A percentile compares a stretch with the other conserved stretches of the same genome.
These are phyloP conservation scores for Pandemis corylana DNA, from an alignment of 2,888 invertebrate species.

Conservation along the genomic window DNA sequence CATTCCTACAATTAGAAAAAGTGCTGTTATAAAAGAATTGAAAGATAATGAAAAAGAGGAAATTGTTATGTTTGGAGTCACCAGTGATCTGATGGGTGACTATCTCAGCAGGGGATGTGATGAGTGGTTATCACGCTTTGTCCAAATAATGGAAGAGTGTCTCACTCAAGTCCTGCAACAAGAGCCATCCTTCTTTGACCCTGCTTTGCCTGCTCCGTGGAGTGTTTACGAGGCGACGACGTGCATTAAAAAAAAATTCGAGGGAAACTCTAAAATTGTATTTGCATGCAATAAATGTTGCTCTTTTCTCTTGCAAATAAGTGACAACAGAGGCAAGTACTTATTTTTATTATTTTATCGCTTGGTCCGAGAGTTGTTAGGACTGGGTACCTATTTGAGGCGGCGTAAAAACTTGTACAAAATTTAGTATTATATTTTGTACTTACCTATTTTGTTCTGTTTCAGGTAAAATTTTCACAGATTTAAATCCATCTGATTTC, in stretches of 20 bases:
- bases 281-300: conserved; percentile 61
- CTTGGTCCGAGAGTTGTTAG: too few relatives aligned
- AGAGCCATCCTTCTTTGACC: conserved; percentile 52
- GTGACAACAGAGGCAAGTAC: conserved; percentile 61
- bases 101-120: conserved; percentile 62
- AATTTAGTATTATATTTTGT: too few relatives aligned
- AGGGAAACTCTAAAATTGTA: conserved; percentile 51
- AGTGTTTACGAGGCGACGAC: conserved; percentile 67
- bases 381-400: too few relatives aligned
- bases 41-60: conserved; percentile 31
- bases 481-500: conserved; percentile 75
- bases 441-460: conserved; percentile 59
- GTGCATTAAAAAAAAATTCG: conserved; percentile 64
- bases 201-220: conserved; percentile 65
- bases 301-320: conserved; percentile 56
- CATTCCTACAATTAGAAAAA: conserved; percentile 36
- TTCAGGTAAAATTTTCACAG: conserved; percentile 75
- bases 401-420: too few relatives aligned
- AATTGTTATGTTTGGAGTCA: conserved; percentile 63
- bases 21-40: conserved; percentile 24
- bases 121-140: conserved; percentile 73
- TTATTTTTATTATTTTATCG: conserved; percentile 3
- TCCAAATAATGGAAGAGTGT: conserved; percentile 76
- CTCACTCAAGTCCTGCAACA: conserved; percentile 63
- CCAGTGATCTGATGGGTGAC: conserved; percentile 60